Evolutionary conservation across 1,140 invertebrate genomes (phyloP).

Genomic region (Tetranychus cinnabarinus): DNA sequence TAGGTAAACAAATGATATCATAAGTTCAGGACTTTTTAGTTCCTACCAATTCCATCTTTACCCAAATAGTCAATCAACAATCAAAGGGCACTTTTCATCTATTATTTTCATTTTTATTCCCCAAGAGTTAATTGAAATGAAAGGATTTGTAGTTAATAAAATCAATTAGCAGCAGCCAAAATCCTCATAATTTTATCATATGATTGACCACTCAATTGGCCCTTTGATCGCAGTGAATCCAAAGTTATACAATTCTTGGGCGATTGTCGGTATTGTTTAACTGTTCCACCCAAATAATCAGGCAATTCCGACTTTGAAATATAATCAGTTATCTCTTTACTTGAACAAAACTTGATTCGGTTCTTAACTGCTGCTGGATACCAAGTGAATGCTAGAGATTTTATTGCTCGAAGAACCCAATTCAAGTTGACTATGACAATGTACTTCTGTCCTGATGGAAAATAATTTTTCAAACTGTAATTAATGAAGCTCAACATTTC

Average conservation of each 20-base stretch:
- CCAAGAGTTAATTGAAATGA: too few relatives aligned
- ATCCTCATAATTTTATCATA: too few relatives aligned
- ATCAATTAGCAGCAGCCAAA: too few relatives aligned
- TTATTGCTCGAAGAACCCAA: background rate
- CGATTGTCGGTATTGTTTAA: background rate
- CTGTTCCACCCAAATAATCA: background rate
- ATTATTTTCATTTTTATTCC: too few relatives aligned
- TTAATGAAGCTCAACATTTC: background rate
- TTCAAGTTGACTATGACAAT: background rate
- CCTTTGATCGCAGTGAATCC: slow-evolving; percentile 4
- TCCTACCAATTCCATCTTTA: too few relatives aligned
- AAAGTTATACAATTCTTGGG: slow-evolving; percentile 4
- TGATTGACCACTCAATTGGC: too few relatives aligned
- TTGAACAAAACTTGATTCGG: background rate
- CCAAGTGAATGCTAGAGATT: background rate
- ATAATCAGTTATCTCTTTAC: background rate
- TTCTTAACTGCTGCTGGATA: background rate
- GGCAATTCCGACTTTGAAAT: background rate
- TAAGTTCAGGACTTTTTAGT: too few relatives aligned
- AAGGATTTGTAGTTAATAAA: too few relatives aligned
- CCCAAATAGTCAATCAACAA: too few relatives aligned
- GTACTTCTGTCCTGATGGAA: background rate
- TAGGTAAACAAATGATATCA: too few relatives aligned
- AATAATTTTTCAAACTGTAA: background rate
- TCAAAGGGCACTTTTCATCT: too few relatives aligned